A percentile compares a stretch with the other conserved stretches of the same genome.
phyloP scores from a whole-genome alignment of 1,140 invertebrate species.

The Oryctes rhinoceros region DNA sequence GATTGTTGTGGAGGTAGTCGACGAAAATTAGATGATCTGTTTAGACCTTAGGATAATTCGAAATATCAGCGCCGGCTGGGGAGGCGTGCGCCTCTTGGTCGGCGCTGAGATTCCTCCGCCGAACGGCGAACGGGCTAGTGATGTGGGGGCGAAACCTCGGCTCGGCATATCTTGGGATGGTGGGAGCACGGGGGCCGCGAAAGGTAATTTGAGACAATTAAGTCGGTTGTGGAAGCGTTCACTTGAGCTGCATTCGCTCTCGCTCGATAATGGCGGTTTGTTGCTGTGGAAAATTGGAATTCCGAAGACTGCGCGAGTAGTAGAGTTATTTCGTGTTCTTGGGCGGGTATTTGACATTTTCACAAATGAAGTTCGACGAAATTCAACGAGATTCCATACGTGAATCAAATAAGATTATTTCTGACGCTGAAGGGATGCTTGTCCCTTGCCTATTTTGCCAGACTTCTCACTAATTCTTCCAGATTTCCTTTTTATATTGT shows the following conservation, averaged over 20 bases:
- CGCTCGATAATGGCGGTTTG: not conserved
- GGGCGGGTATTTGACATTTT: no score
- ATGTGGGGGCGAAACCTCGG: not conserved
- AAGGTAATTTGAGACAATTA: constrained; percentile 17
- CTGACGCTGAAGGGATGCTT: no score
- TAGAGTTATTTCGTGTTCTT: not conserved
- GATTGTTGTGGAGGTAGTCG: not conserved
- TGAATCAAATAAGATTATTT: no score
- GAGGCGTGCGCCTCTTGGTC: not conserved
- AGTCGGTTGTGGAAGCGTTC: constrained; percentile 8
- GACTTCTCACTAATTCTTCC: no score
- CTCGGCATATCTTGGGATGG: not conserved
- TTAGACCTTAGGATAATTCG: constrained; percentile 10
- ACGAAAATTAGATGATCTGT: constrained; percentile 6
- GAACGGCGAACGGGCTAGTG: not conserved
- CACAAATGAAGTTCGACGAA: no score
- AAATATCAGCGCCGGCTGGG: not conserved
- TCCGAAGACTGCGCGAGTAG: not conserved
- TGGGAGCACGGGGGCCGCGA: not conserved
- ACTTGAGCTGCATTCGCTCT: not conserved
- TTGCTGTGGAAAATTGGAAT: not conserved
- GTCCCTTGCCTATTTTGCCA: no score
- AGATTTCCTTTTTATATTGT: no score
- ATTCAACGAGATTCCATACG: no score
- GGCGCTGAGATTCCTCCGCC: not conserved